These are phyloP conservation scores for Propithecus coquereli DNA, from an alignment of 2,113 vertebrate species.

Conservation along the genomic window DNA sequence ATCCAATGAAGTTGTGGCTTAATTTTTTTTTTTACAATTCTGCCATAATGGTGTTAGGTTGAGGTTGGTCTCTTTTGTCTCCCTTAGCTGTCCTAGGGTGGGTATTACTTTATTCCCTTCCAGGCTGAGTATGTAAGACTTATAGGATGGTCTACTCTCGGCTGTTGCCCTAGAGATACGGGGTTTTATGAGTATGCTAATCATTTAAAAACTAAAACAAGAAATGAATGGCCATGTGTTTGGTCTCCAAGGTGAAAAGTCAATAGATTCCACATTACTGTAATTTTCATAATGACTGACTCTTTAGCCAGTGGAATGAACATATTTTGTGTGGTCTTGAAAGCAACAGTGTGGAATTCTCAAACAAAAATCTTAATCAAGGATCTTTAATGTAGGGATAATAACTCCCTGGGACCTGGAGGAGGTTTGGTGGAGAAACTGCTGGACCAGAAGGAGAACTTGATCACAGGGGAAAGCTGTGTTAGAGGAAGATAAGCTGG, in stretches of 20 bases:
- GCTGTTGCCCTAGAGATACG: background rate
- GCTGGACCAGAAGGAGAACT: background rate
- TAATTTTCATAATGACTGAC: conserved; percentile 15
- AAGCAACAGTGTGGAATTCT: background rate
- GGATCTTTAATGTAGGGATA: background rate
- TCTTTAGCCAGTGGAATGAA: background rate
- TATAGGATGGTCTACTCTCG: background rate
- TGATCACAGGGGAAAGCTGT: background rate
- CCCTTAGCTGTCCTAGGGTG: background rate
- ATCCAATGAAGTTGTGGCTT: background rate
- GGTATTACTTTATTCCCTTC: background rate
- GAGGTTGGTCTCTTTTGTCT: background rate
- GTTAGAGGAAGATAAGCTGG: background rate
- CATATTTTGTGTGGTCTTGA: background rate
- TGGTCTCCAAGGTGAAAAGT: background rate
- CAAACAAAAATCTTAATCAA: conserved; percentile 8
- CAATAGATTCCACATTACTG: background rate
- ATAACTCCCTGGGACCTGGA: background rate
- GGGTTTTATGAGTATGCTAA: background rate
- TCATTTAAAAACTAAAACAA: background rate
- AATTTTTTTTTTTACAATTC: background rate
- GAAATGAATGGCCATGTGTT: background rate
- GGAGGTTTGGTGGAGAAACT: background rate
- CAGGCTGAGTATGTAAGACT: background rate
- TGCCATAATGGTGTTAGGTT: background rate